A percentile compares a stretch with the other conserved stretches of the same genome.
Evolutionary conservation across 2,888 invertebrate species (phyloP).

Genomic region (Arrhopalites spinosus): DNA sequence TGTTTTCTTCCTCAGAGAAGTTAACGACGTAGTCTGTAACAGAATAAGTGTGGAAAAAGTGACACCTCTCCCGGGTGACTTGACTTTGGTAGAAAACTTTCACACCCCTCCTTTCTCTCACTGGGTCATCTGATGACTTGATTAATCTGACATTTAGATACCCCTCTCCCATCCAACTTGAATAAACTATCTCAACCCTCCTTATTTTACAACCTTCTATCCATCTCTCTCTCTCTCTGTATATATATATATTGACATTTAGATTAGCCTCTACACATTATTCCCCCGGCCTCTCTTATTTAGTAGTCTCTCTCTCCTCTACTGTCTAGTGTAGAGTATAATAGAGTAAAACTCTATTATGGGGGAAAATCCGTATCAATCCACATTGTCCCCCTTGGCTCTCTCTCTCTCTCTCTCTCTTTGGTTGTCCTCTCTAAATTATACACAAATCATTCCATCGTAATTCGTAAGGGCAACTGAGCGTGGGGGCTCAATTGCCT

Average conservation of each 20-base stretch:
- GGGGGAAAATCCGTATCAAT: constrained; percentile 26
- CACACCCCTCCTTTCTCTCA: constrained; percentile 48
- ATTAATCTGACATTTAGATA: constrained; percentile 50
- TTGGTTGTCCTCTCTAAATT: constrained; percentile 16
- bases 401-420: no score
- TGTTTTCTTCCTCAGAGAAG: constrained; percentile 22
- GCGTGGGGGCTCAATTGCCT: constrained; percentile 27
- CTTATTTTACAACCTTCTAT: background rate
- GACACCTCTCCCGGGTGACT: constrained; percentile 44
- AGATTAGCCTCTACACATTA: background rate
- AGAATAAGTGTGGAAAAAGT: constrained; percentile 53
- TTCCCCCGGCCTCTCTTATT: background rate
- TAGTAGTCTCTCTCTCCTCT: background rate
- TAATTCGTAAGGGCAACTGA: constrained; percentile 31
- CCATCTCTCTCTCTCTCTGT: background rate
- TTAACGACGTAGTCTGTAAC: constrained; percentile 32
- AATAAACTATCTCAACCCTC: no score
- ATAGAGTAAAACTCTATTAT: background rate
- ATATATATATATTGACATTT: no score
- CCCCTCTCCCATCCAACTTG: background rate
- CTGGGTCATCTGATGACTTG: constrained; percentile 50
- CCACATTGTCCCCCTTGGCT: constrained; percentile 22
- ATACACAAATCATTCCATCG: constrained; percentile 35
- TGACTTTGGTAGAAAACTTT: constrained; percentile 39
- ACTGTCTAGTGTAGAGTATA: background rate